A percentile compares a stretch with the other conserved stretches of the same genome.
Conservation (phyloP, 2,888 invertebrate genomes). For the Eristalis arbustorum region DNA sequence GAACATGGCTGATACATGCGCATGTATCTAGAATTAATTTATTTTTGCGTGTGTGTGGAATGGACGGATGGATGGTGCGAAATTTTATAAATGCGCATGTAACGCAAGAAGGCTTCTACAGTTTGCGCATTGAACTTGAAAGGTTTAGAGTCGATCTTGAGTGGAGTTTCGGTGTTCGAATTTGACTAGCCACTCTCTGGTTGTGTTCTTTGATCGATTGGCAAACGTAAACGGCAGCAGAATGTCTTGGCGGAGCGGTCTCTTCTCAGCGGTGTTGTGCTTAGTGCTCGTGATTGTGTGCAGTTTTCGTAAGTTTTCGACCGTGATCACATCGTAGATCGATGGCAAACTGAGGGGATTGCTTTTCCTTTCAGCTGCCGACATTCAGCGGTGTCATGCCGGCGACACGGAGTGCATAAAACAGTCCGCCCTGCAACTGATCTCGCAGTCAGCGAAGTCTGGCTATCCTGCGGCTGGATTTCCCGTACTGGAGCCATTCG, state of each 20-base stretch:
- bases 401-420: conserved; percentile 77
- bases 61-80: conserved; percentile 33
- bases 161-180: conserved; percentile 34
- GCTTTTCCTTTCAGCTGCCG: conserved; percentile 73
- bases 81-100: conserved; percentile 69
- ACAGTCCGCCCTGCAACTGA: conserved; percentile 74
- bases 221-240: neutral
- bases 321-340: neutral
- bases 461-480: conserved; percentile 76
- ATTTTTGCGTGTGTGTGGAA: conserved; percentile 35
- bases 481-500: conserved; percentile 78
- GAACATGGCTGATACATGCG: neutral
- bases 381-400: conserved; percentile 76
- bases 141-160: conserved; percentile 45
- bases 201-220: neutral
- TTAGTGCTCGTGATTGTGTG: conserved; percentile 24
- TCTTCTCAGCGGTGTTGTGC: conserved; percentile 19
- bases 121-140: conserved; percentile 58
- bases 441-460: conserved; percentile 75
- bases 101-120: conserved; percentile 54
- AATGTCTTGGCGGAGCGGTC: conserved; percentile 34
- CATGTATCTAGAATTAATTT: conserved; percentile 50
- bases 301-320: conserved; percentile 61
- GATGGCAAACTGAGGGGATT: neutral
- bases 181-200: conserved; percentile 15